Conservation (phyloP, 2,888 invertebrate species). For the Melikaiella ostensackeni region DNA sequence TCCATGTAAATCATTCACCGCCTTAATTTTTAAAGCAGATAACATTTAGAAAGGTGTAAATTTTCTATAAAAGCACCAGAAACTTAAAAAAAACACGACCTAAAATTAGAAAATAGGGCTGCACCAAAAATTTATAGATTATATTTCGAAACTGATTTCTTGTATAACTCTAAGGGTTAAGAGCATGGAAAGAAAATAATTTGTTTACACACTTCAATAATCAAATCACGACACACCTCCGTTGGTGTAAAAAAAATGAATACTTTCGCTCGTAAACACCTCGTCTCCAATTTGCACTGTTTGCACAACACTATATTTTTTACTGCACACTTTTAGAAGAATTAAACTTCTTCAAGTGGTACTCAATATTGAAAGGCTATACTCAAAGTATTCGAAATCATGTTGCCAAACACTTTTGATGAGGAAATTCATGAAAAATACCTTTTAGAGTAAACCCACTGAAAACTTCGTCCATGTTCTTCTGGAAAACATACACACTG, state of each 20-base stretch:
- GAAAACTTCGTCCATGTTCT: constrained; percentile 33
- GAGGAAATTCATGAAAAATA: constrained; percentile 39
- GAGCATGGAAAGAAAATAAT: background rate
- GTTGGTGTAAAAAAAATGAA: background rate
- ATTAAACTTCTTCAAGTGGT: background rate
- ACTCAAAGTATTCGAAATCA: background rate
- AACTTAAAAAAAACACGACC: background rate
- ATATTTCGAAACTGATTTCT: background rate
- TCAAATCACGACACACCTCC: constrained; percentile 2
- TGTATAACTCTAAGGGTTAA: background rate
- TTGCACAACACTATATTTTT: background rate
- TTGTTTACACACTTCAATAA: background rate
- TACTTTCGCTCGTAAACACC: constrained; percentile 30
- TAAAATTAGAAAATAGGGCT: constrained; percentile 6
- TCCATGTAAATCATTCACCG: background rate
- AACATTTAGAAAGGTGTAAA: background rate
- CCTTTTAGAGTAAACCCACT: constrained; percentile 48
- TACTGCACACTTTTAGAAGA: background rate
- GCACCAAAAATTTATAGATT: background rate
- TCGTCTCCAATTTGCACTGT: background rate
- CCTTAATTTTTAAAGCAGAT: no score
- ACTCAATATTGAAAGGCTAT: background rate
- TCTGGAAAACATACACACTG: background rate
- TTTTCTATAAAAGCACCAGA: background rate
- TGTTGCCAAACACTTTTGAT: background rate